phyloP scores from a whole-genome alignment of 1,140 invertebrate species.

The Orchestia grillus region DNA sequence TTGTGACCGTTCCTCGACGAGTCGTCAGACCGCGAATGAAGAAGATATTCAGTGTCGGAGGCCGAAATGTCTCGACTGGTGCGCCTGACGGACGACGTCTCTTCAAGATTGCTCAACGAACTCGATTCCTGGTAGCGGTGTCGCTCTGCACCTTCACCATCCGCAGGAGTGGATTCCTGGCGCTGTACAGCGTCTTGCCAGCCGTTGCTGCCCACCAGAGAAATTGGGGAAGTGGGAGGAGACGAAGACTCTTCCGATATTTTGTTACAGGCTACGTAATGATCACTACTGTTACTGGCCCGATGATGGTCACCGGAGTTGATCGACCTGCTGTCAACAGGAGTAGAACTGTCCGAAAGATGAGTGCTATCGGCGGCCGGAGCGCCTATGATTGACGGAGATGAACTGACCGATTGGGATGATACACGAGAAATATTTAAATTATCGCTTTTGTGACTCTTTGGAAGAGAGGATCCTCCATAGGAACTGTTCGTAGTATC shows the following conservation, averaged over 20 bases:
- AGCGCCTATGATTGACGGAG: neutral
- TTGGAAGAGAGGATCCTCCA: neutral
- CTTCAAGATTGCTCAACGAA: neutral
- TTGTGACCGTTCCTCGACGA: neutral
- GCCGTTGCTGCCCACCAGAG: neutral
- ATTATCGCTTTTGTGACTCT: slow-evolving; percentile 41
- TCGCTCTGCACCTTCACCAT: neutral
- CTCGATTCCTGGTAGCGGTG: neutral
- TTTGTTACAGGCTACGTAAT: neutral
- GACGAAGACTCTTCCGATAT: neutral
- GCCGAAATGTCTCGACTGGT: neutral
- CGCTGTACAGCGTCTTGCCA: slow-evolving; percentile 32
- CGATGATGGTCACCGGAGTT: neutral
- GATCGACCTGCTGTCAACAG: neutral
- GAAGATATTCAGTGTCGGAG: neutral
- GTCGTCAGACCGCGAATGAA: neutral
- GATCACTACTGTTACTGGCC: neutral
- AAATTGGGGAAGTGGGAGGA: neutral
- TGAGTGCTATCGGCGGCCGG: neutral
- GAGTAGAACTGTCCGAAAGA: neutral
- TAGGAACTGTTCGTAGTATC: neutral
- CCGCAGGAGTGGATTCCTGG: neutral
- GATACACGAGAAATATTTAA: slow-evolving; percentile 15
- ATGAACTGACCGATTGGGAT: neutral
- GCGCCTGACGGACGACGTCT: neutral